A percentile compares a stretch with the other conserved stretches of the same genome.
Conservation (phyloP, 2,113 vertebrate species). For the Crotalus horridus region DNA sequence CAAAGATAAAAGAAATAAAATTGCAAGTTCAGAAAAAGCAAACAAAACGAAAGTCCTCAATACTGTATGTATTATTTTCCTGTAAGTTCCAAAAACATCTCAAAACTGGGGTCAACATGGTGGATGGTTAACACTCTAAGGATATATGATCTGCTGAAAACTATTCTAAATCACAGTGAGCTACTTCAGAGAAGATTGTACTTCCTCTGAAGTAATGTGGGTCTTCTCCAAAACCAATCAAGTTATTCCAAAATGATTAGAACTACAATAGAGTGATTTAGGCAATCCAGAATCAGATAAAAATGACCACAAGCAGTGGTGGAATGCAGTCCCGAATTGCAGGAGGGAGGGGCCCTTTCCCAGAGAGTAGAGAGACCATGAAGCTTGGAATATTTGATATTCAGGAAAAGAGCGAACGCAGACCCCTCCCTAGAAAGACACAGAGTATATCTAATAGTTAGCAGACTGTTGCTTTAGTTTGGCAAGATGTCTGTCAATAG, state of each 20-base stretch:
- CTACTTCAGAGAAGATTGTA: not conserved
- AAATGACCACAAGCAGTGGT: not conserved
- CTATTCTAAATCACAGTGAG: not conserved
- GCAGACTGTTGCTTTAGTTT: too few relatives aligned
- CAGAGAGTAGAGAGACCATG: not conserved
- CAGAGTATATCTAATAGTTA: not conserved
- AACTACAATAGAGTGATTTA: not conserved
- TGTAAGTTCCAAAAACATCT: not conserved
- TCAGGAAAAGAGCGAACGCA: not conserved
- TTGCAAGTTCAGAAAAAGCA: conserved; percentile 32
- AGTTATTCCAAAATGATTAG: not conserved
- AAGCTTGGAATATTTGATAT: not conserved
- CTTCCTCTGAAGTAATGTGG: not conserved
- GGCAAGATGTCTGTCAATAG: too few relatives aligned
- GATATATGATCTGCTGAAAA: not conserved
- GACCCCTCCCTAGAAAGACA: not conserved
- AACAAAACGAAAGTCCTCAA: not conserved
- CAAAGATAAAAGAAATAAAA: conserved; percentile 33
- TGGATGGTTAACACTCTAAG: not conserved
- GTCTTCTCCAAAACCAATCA: not conserved
- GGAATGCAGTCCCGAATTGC: not conserved
- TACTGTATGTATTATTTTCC: not conserved
- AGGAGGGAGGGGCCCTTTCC: not conserved
- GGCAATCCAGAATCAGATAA: not conserved
- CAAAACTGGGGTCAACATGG: not conserved